phyloP scores from a whole-genome alignment of 2,797 vertebrate species.

The Melanotaenia maccullochi region DNA sequence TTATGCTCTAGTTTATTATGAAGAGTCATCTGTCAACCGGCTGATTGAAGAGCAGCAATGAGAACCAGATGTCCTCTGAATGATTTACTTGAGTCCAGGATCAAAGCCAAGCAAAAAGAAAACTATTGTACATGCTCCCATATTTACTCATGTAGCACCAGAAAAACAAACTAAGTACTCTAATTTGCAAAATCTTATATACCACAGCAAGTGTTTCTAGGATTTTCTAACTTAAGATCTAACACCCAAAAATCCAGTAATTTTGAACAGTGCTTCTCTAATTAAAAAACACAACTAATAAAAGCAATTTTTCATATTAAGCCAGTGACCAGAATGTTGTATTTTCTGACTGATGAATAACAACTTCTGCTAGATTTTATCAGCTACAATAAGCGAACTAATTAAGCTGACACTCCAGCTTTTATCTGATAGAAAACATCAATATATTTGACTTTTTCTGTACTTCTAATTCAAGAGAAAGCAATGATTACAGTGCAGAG shows the following conservation, averaged over 20 bases:
- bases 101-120: conserved; percentile 35
- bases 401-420: not conserved
- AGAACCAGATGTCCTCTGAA: conserved; percentile 19
- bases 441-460: not conserved
- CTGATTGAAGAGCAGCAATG: conserved; percentile 39
- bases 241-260: not conserved
- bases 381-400: not conserved
- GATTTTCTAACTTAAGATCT: not conserved
- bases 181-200: not conserved
- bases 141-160: not conserved
- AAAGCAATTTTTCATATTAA: not conserved
- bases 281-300: not conserved
- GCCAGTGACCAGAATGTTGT: not conserved
- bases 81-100: conserved; percentile 42
- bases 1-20: conserved; percentile 23
- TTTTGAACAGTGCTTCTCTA: not conserved
- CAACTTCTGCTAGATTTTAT: not conserved
- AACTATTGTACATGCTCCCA: not conserved
- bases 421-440: not conserved
- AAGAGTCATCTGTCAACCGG: not conserved
- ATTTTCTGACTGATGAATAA: not conserved
- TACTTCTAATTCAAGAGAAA: not conserved
- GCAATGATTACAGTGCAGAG: not conserved
- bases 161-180: not conserved
- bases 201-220: not conserved